These are phyloP conservation scores for Rhopilema esculentum DNA, from an alignment of 30 jellyfish, hydroid and myxozoan species.

Conservation along the genomic window DNA sequence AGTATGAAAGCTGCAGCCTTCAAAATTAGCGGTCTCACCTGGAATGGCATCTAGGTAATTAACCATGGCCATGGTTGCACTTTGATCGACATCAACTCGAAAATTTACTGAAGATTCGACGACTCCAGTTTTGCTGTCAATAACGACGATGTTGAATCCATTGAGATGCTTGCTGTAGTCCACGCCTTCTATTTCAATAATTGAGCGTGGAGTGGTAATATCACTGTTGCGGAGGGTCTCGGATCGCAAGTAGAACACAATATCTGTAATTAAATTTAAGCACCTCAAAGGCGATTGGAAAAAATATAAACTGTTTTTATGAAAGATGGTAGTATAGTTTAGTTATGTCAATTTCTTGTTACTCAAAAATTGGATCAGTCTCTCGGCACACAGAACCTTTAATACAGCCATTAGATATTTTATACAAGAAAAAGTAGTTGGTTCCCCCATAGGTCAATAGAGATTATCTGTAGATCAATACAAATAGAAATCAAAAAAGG, in stretches of 20 bases:
- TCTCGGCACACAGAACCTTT: no score
- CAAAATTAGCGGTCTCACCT: conserved; percentile 47
- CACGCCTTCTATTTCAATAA: conserved; percentile 72
- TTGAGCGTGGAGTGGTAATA: conserved; percentile 72
- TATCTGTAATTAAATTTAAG: conserved; percentile 54
- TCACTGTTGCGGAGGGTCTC: conserved; percentile 90
- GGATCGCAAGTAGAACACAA: conserved; percentile 72
- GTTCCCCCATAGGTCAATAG: no score
- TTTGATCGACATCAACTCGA: conserved; percentile 80
- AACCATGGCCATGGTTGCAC: conserved; percentile 47
- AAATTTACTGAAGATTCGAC: conserved; percentile 70
- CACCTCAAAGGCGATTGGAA: no score
- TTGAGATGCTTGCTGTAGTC: conserved; percentile 80
- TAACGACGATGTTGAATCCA: conserved; percentile 74
- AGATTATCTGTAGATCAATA: no score
- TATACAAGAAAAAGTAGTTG: no score
- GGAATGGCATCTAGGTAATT: conserved; percentile 47
- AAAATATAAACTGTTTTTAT: no score
- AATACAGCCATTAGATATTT: no score
- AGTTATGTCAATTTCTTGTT: no score
- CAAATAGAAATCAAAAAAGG: no score
- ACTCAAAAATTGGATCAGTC: no score
- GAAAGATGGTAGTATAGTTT: no score
- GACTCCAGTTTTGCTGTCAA: conserved; percentile 70
- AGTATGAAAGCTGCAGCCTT: no score